Conservation (phyloP, 2,113 vertebrate genomes). For the Anas platyrhynchos region DNA sequence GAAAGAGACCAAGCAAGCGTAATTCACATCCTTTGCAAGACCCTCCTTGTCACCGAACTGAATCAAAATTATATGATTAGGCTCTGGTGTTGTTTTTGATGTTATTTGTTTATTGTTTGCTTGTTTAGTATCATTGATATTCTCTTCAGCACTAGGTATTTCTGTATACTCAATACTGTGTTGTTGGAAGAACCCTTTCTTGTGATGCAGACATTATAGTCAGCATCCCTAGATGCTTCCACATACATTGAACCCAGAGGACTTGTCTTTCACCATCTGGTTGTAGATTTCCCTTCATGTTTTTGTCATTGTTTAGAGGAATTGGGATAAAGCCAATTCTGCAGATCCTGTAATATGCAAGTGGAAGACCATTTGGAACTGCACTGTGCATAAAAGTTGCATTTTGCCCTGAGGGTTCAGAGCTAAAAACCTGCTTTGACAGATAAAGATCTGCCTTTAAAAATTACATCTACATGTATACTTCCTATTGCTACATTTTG, state of each 20-base stretch:
- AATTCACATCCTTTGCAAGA: background rate
- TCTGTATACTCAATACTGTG: background rate
- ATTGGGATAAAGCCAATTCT: background rate
- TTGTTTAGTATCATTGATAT: background rate
- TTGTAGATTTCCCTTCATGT: background rate
- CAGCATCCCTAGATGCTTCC: background rate
- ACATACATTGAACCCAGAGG: background rate
- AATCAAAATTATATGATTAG: background rate
- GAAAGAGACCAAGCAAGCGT: background rate
- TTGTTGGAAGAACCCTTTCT: background rate
- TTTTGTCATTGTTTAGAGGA: background rate
- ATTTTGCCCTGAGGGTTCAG: background rate
- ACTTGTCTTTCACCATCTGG: background rate
- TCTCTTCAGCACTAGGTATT: background rate
- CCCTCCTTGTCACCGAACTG: background rate
- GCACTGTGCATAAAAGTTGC: background rate
- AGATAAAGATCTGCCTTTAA: background rate
- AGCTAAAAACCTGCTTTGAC: background rate
- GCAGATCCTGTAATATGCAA: background rate
- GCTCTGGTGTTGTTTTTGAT: background rate
- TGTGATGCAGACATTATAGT: background rate
- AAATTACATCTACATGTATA: background rate
- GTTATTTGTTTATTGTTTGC: background rate
- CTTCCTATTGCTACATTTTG: background rate
- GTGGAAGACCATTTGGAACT: background rate